Percentiles rank a stretch among this genome's conserved stretches.
These are phyloP conservation scores for Plagiodera versicolora DNA, from an alignment of 2,888 invertebrate genomes.

Conservation along the genomic window DNA sequence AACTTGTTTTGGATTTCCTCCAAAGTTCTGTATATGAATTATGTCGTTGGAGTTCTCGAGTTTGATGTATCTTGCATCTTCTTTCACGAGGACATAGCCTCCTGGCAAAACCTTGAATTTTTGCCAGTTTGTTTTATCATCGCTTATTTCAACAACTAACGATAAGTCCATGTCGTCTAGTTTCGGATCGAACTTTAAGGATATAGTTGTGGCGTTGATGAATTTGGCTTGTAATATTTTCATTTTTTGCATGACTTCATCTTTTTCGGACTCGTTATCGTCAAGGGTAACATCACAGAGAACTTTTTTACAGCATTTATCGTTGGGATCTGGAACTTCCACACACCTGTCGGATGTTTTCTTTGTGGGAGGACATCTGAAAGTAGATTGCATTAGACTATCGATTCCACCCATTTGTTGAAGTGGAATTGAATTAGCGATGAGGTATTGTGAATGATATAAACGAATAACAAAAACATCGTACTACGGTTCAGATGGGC, in stretches of 20 bases:
- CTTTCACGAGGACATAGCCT: slow-evolving; percentile 44
- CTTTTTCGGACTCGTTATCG: slow-evolving; percentile 65
- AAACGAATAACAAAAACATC: too few relatives aligned
- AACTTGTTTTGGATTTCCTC: slow-evolving; percentile 22
- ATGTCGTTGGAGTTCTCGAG: slow-evolving; percentile 49
- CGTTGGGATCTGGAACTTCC: slow-evolving; percentile 78
- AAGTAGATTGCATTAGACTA: slow-evolving; percentile 7
- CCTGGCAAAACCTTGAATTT: slow-evolving; percentile 52
- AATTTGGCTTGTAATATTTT: slow-evolving; percentile 49
- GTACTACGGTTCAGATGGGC: too few relatives aligned
- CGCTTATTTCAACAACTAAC: slow-evolving; percentile 53
- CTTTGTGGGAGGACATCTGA: slow-evolving; percentile 63
- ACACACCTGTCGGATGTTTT: slow-evolving; percentile 74
- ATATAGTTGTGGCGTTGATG: slow-evolving; percentile 52
- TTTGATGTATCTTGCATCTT: slow-evolving; percentile 45
- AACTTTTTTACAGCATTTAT: slow-evolving; percentile 82
- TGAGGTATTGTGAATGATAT: too few relatives aligned
- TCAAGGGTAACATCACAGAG: slow-evolving; percentile 84
- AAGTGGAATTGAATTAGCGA: too few relatives aligned
- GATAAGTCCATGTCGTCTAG: slow-evolving; percentile 45
- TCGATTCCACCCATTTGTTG: too few relatives aligned
- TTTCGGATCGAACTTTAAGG: slow-evolving; percentile 52
- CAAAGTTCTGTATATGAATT: slow-evolving; percentile 40
- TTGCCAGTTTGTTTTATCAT: slow-evolving; percentile 54
- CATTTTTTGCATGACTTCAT: slow-evolving; percentile 39